These are phyloP conservation scores for Macaria notata DNA, from an alignment of 2,888 invertebrate species.

Conservation along the genomic window DNA sequence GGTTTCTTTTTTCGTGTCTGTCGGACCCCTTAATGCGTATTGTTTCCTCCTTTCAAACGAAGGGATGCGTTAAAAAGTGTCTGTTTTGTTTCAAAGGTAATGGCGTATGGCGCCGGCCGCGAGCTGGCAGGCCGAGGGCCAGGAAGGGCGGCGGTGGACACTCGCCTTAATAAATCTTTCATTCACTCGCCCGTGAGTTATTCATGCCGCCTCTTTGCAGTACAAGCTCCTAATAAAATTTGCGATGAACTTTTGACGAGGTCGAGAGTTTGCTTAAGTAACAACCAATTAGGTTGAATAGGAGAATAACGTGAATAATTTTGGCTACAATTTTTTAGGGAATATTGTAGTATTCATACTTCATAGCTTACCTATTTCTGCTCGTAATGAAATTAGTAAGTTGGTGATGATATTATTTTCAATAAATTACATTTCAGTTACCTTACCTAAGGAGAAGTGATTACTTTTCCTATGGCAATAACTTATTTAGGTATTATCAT, in stretches of 20 bases:
- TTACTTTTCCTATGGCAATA: too few relatives aligned
- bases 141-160: conserved; percentile 36
- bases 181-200: conserved; percentile 46
- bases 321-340: conserved; percentile 15
- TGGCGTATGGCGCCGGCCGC: conserved; percentile 29
- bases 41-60: conserved; percentile 55
- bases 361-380: too few relatives aligned
- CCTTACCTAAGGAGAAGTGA: too few relatives aligned
- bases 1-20: conserved; percentile 53
- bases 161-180: conserved; percentile 46
- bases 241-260: conserved; percentile 34
- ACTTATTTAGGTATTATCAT: too few relatives aligned
- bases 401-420: neutral
- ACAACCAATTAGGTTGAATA: conserved; percentile 29
- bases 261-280: conserved; percentile 30
- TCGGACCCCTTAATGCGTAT: conserved; percentile 49
- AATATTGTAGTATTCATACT: too few relatives aligned
- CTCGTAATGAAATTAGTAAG: too few relatives aligned
- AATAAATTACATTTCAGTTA: neutral
- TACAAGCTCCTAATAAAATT: conserved; percentile 37
- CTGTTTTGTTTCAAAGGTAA: conserved; percentile 50
- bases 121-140: conserved; percentile 42
- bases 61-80: conserved; percentile 57
- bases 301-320: conserved; percentile 14
- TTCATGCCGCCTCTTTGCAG: conserved; percentile 42